These are phyloP conservation scores for Gracilinanus agilis DNA, from an alignment of 2,113 vertebrate genomes.

Conservation along the genomic window DNA sequence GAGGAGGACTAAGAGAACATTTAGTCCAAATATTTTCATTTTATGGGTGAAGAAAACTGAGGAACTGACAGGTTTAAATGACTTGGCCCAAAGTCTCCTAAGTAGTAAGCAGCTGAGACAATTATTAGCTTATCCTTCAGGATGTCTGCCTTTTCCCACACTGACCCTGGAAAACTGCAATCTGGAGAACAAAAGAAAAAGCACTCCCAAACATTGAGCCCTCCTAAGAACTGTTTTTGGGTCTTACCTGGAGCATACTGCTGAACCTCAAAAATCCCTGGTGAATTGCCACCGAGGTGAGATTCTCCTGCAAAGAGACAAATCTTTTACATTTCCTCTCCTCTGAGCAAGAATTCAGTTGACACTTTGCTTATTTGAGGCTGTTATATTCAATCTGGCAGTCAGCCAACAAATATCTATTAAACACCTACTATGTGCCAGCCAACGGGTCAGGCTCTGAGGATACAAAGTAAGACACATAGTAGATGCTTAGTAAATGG, in stretches of 20 bases:
- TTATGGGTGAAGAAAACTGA: not conserved
- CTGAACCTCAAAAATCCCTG: slow-evolving; percentile 89
- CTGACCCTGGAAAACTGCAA: not conserved
- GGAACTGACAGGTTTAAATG: not conserved
- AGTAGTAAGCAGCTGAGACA: not conserved
- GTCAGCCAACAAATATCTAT: not conserved
- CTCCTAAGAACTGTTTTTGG: too few species aligned
- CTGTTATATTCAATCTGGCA: not conserved
- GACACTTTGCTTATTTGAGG: not conserved
- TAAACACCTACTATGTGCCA: not conserved
- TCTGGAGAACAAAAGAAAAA: not conserved
- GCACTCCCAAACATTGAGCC: not conserved
- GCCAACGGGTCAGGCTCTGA: not conserved
- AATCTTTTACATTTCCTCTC: not conserved
- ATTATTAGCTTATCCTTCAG: not conserved
- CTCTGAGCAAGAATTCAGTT: slow-evolving; percentile 6
- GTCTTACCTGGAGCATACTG: slow-evolving; percentile 91
- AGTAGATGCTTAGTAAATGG: not conserved
- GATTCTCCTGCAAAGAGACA: slow-evolving; percentile 83
- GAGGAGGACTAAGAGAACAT: not conserved
- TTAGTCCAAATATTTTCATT: not conserved
- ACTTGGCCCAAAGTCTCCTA: not conserved
- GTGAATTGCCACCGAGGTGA: slow-evolving; percentile 86
- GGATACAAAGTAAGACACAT: not conserved
- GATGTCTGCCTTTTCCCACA: not conserved